Evolutionary conservation across 1,140 invertebrate species (phyloP).

Genomic region (Pseudomyrmex concolor): DNA sequence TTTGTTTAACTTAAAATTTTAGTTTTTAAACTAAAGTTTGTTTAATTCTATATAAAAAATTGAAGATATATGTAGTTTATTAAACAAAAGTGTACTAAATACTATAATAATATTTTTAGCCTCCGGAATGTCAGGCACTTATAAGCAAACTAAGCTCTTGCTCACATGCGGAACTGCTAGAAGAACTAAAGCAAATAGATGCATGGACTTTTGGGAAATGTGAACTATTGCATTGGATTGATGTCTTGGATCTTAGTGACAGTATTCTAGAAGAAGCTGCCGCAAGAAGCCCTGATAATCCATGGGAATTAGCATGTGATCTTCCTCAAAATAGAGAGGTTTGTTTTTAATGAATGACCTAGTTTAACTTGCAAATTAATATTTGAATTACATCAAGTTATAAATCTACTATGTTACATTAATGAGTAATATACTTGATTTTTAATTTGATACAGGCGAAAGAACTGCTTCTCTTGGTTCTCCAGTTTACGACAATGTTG

Average conservation of each 20-base stretch:
- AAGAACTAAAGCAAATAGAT: slow-evolving; percentile 91
- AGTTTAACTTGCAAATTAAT: not conserved
- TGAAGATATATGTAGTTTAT: too few species aligned
- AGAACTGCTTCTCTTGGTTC: slow-evolving; percentile 90
- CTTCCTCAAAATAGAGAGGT: slow-evolving; percentile 88
- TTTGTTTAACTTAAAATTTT: too few species aligned
- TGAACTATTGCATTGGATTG: slow-evolving; percentile 96
- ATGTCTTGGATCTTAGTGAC: slow-evolving; percentile 94
- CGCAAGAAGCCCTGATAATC: slow-evolving; percentile 87
- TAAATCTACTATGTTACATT: not conserved
- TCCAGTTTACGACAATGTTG: slow-evolving; percentile 94
- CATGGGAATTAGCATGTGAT: slow-evolving; percentile 93
- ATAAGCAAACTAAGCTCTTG: slow-evolving; percentile 92
- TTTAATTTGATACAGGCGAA: slow-evolving; percentile 87
- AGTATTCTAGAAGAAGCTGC: slow-evolving; percentile 92
- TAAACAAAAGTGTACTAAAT: not conserved
- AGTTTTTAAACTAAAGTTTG: too few species aligned
- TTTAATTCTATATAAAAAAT: too few species aligned
- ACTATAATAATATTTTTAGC: slow-evolving; percentile 84
- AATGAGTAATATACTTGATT: slow-evolving; percentile 27
- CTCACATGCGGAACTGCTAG: slow-evolving; percentile 89
- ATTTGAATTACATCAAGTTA: not conserved
- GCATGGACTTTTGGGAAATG: slow-evolving; percentile 96
- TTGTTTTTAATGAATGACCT: slow-evolving; percentile 42
- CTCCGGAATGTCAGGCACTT: slow-evolving; percentile 92